A percentile compares a stretch with the other conserved stretches of the same genome.
These are phyloP conservation scores for Flabesymbios commensalis DNA, from an alignment of 2,888 invertebrate genomes.

Conservation along the genomic window DNA sequence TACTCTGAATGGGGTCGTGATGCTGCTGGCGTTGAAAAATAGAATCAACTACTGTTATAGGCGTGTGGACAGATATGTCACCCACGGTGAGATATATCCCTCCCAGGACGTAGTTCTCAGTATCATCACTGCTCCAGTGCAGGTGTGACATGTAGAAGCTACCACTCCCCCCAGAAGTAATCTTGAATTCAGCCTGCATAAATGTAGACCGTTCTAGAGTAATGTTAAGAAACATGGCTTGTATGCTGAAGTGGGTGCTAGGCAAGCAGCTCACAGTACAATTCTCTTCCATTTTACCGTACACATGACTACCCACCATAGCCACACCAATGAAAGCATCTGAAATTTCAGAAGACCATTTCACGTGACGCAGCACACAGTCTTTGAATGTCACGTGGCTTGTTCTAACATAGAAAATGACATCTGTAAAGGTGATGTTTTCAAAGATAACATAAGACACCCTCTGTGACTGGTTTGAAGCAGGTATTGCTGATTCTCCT, in stretches of 20 bases:
- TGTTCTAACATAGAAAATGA: neutral
- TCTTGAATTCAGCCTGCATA: neutral
- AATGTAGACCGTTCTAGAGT: neutral
- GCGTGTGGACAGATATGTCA: conserved; percentile 6
- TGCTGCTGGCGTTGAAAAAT: conserved; percentile 26
- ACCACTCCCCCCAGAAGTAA: neutral
- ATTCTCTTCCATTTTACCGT: neutral
- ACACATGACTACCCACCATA: neutral
- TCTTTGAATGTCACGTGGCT: neutral
- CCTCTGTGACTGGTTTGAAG: no score
- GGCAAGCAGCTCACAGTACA: neutral
- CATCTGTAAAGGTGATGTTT: neutral
- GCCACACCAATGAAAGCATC: neutral
- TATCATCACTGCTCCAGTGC: neutral
- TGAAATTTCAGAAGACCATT: neutral
- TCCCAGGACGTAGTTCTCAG: conserved; percentile 12
- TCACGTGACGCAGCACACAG: neutral
- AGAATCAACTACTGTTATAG: conserved; percentile 19
- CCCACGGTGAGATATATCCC: conserved; percentile 27
- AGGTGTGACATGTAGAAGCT: neutral
- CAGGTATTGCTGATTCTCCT: no score
- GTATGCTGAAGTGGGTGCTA: neutral
- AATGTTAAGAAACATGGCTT: neutral
- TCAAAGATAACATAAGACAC: neutral
- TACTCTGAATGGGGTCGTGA: conserved; percentile 23